Base-by-base conservation (phyloP, 2,113 vertebrate genomes). In the Solea solea region DNA sequence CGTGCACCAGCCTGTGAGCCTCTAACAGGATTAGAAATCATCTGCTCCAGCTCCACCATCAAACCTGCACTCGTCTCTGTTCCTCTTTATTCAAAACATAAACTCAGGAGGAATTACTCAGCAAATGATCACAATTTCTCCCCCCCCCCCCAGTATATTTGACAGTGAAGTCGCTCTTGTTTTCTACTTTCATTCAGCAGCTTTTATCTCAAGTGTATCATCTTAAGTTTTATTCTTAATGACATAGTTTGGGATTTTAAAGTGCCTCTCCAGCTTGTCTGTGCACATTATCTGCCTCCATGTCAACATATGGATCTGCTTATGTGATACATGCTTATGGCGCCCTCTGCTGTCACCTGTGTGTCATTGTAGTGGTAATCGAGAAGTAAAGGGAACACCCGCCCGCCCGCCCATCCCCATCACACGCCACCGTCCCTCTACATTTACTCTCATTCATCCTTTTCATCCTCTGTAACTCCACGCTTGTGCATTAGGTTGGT, bases 1-100 rank as follows among this genome's bases (percentile, higher is more conserved):
- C 8, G 75, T 66, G 65, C 81, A 54, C 70, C 65, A 57, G 79
- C 73, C 66, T 66, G 56, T 77, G 75, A 88, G 65, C 78, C 66
- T 63, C 52, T 84, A 86, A 87, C 81, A 73, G 80, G 88, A 89
- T 89, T 82, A 86, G 39, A 25, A 65, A 76, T 84, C 76, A 85
- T 81, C 80, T 82, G 81, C 82, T 86, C 16, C 69, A 50, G 82
- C 80, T 83, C 70, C 48, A 40, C 55, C 64, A 51, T 79, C 76
- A 70, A 66, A 39, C 64, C 67, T 61, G 55, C 53, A 52, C 63
- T 49, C 41, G 52, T 16, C 50, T 72, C 51, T 50, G 50, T 78
- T 48, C 69, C 58, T 62, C 54, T 77, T 63, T 72, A 25, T 71
- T 55, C 16, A 65, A 54, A 70, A 62, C 21, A 14, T 12, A 49